Evolutionary conservation across 1,140 invertebrate species (phyloP), one percentile per base, ranked within the genome.

Genomic region (Rhagoletis pomonella): DNA sequence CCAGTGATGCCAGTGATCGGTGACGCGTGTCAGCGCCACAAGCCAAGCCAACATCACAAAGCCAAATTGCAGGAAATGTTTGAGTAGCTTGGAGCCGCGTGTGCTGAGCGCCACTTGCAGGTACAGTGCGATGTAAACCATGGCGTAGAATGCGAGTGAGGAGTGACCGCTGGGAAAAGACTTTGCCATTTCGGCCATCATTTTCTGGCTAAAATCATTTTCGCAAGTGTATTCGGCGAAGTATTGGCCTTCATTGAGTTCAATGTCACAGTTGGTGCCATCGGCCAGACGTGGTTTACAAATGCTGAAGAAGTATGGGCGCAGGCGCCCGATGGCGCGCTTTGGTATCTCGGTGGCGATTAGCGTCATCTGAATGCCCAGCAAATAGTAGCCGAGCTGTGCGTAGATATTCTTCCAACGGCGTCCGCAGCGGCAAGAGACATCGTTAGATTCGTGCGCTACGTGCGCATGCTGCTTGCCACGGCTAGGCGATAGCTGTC

Each of bases 1-100:
- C 91, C 98, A 99, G 91, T 99, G 98, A 93, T 99, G 98, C 94
- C 99, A 99, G 93, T 99, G 98, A 94, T 99, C 97, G 1, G 97
- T 97, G 39, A 99, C 95, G 58, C 98, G 94, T 1, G 97, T 96
- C 94, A 98, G 95, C 12, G 96, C 96, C 1, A 97, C 97, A 91
- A 95, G 97, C 95, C 96, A 96, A 17, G 97, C 96, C 90, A 97
- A 93, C 91, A 96, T 94, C 47, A 98, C 93, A 50, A 96, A 95
- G 4, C 96, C 88, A 89, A 96, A 96, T 93, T 97, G 97, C 12
- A 97, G 91, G 14, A 96, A 94, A 89, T 97, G 97, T 87, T 95
- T 95, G 1, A 98, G 90, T 17, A 98, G 93, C 90, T 96, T 96
- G 67, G 96, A 97, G 42, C 95, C 95, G 60, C 95, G 94, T 95